Percentiles rank a stretch among this genome's conserved stretches.
These are phyloP conservation scores for Pseudococcus jackbeardsleyi DNA, from an alignment of 2,888 invertebrate genomes.

Conservation along the genomic window DNA sequence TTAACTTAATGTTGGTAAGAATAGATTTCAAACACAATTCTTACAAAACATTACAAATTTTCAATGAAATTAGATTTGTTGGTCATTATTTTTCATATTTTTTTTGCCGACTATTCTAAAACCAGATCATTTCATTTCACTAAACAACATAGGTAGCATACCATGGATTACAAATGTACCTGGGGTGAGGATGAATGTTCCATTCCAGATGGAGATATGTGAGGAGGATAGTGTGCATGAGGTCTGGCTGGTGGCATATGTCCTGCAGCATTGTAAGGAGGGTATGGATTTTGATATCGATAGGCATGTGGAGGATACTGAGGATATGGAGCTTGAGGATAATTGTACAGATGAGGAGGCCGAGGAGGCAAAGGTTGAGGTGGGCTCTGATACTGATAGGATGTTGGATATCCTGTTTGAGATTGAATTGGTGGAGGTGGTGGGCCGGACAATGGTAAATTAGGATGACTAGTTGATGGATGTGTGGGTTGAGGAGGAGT, in stretches of 20 bases:
- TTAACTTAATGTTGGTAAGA: too few relatives aligned
- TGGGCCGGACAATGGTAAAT: constrained; percentile 66
- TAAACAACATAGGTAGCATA: too few relatives aligned
- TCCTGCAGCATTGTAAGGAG: constrained; percentile 41
- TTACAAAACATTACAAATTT: too few relatives aligned
- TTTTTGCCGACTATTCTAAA: too few relatives aligned
- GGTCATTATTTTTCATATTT: too few relatives aligned
- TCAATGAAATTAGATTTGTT: too few relatives aligned
- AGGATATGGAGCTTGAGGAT: constrained; percentile 73
- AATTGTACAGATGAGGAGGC: constrained; percentile 74
- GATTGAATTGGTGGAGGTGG: constrained; percentile 65
- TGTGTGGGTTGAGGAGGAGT: constrained; percentile 66
- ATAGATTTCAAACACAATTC: too few relatives aligned
- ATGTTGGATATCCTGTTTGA: constrained; percentile 66
- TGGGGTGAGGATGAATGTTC: constrained; percentile 30
- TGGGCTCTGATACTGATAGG: constrained; percentile 71
- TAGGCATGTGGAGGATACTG: constrained; percentile 73
- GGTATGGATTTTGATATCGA: constrained; percentile 67
- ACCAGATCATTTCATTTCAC: too few relatives aligned
- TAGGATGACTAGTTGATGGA: constrained; percentile 64
- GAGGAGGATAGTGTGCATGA: constrained; percentile 63
- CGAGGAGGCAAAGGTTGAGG: constrained; percentile 72
- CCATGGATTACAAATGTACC: neutral
- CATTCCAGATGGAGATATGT: constrained; percentile 53
- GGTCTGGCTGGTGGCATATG: constrained; percentile 61